Evolutionary conservation across 30 jellyfish, hydroid and myxozoan species (phyloP).

Genomic region (Aurelia coerulea): DNA sequence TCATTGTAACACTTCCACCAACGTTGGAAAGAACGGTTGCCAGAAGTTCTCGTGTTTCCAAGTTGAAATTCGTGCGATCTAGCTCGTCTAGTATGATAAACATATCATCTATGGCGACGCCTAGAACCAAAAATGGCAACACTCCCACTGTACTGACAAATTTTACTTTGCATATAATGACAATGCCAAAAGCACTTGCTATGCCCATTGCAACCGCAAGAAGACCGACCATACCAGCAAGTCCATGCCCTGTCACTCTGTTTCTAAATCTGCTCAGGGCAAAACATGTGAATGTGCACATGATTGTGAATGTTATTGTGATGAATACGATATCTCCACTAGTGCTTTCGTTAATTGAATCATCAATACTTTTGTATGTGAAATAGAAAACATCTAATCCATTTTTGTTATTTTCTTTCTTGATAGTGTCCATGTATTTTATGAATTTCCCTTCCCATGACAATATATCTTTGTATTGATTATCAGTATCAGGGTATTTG

Average conservation of each 20-base stretch:
- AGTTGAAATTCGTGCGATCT: conserved; percentile 37
- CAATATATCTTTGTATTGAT: conserved; percentile 1
- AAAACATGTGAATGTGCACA: conserved; percentile 43
- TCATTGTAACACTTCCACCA: conserved; percentile 80
- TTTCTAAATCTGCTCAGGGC: conserved; percentile 31
- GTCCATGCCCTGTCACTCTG: conserved; percentile 53
- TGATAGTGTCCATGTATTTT: conserved; percentile 12
- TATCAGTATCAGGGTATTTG: conserved; percentile 25
- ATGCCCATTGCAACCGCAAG: conserved; percentile 41
- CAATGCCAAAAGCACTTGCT: conserved; percentile 51
- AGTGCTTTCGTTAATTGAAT: conserved; percentile 48
- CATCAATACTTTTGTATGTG: conserved; percentile 45
- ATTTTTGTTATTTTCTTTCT: neutral
- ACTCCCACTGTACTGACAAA: conserved; percentile 50
- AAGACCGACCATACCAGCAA: conserved; percentile 52
- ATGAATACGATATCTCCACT: conserved; percentile 44
- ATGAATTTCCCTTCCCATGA: conserved; percentile 32
- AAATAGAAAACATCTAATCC: conserved; percentile 31
- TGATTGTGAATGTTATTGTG: conserved; percentile 37
- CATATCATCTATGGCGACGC: conserved; percentile 69
- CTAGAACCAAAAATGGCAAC: conserved; percentile 46
- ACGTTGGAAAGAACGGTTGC: conserved; percentile 33
- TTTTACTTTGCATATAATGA: conserved; percentile 19
- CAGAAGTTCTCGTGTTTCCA: conserved; percentile 41
- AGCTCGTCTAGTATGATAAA: conserved; percentile 58